Base-by-base conservation (phyloP, 2,797 vertebrate genomes). In the Crenichthys baileyi region DNA sequence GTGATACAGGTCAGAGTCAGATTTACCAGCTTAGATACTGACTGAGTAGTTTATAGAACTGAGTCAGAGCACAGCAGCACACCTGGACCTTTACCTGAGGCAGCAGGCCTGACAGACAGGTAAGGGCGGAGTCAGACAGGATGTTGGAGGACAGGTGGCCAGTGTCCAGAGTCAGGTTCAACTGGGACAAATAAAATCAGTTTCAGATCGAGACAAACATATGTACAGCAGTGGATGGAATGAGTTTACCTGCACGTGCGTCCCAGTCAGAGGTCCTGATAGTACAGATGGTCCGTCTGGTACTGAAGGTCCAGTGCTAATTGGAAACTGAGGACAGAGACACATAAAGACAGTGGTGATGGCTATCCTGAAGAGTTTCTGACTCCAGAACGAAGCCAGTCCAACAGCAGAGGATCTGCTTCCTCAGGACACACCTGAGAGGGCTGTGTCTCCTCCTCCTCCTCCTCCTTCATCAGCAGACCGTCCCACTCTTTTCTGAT, bases 91-190 rank as follows among this genome's bases (percentile, higher is more conserved):
- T 50, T 58, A 79, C 72, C 72, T 74, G 78, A 50, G 61, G 72
- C 55, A 72, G 58, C 44, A 63, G 76, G 9, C 29, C 44, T 6
- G 76, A 24, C 51, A 74, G 53, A 15, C 72, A 58, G 78, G 39
- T 39, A 72, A 70, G 72, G 78, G 63, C 11, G 63, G 78, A 79
- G 51, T 74, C 78, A 70, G 63, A 79, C n/a, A 56, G 39, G 20
- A 67, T 7, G 5, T 22, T 9, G 9, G 72, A 44, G 36, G 72
- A 3, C 56, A 79, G 63, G 56, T 79, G 78, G 72, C 53, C 9
- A 53, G 41, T 55, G 18, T 70, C 65, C 72, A 70, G 39, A 26
- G 63, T 70, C 72, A 75, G 41, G 29, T 60, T 79, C 61, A 56
- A 12, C 78, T 79, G 29, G 0, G 65, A 74, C 7, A 74, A 6